Conservation (phyloP, 1,140 invertebrate species). For the Drosophila baimaii region DNA sequence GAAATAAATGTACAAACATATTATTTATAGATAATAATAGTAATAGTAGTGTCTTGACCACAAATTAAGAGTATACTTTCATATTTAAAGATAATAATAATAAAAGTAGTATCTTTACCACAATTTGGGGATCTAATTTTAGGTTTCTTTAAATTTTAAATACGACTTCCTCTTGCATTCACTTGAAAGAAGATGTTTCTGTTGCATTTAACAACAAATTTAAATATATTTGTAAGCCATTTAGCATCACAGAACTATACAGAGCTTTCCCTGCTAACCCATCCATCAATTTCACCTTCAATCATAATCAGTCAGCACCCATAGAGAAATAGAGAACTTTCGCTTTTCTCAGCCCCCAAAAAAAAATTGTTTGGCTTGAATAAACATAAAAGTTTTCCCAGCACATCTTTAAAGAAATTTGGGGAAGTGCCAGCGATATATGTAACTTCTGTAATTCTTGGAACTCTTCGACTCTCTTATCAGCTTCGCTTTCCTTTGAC, state of each 20-base stretch:
- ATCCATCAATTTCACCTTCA: conserved; percentile 30
- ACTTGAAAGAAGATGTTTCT: background rate
- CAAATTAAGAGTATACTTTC: no score
- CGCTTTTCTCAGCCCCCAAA: conserved; percentile 26
- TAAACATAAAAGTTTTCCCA: conserved; percentile 30
- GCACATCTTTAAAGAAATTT: conserved; percentile 16
- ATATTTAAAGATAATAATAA: no score
- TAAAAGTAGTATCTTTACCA: no score
- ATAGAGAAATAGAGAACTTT: conserved; percentile 27
- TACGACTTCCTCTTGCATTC: no score
- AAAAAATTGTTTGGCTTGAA: conserved; percentile 20
- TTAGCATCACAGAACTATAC: conserved; percentile 14
- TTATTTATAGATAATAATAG: background rate
- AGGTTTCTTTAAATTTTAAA: no score
- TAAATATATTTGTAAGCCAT: background rate
- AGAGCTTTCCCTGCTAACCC: conserved; percentile 4
- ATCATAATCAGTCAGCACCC: conserved; percentile 28
- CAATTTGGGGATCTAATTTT: no score
- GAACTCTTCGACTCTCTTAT: conserved; percentile 35
- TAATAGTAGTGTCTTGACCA: no score
- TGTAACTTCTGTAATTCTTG: conserved; percentile 17
- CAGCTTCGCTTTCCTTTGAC: conserved; percentile 18
- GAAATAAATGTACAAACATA: background rate
- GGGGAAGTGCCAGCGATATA: background rate
- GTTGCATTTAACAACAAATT: background rate